Conservation (phyloP, 2,797 vertebrate species). For the Coluber constrictor region DNA sequence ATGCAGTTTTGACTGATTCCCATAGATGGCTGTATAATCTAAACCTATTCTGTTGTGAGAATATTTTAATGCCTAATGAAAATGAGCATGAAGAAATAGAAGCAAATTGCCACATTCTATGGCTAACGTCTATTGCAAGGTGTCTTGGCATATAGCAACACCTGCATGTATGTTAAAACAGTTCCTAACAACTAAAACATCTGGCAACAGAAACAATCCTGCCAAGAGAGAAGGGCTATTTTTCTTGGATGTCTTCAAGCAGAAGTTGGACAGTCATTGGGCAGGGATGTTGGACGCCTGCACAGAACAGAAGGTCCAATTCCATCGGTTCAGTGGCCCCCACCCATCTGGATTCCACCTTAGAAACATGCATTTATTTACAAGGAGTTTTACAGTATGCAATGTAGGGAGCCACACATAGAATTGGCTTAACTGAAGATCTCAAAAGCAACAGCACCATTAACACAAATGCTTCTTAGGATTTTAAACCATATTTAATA, state of each 20-base stretch:
- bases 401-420: not conserved
- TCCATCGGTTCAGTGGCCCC: not conserved
- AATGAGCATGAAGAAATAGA: not conserved
- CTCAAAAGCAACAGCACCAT: not conserved
- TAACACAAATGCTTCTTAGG: not conserved
- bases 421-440: not conserved
- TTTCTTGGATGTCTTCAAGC: not conserved
- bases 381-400: not conserved
- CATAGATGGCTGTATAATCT: slow-evolving; percentile 71
- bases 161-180: not conserved
- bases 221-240: too few species aligned
- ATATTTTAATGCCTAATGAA: not conserved
- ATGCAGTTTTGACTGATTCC: slow-evolving; percentile 56
- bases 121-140: not conserved
- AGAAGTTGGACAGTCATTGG: not conserved
- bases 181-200: not conserved
- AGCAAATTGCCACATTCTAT: not conserved
- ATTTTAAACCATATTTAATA: not conserved
- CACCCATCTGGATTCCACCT: too few species aligned
- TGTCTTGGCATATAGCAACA: not conserved
- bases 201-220: not conserved
- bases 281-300: not conserved
- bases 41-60: slow-evolving; percentile 33
- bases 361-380: not conserved
- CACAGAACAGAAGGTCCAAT: not conserved